These are phyloP conservation scores for Hyphantria cunea DNA, from an alignment of 1,140 invertebrate genomes.

Conservation along the genomic window DNA sequence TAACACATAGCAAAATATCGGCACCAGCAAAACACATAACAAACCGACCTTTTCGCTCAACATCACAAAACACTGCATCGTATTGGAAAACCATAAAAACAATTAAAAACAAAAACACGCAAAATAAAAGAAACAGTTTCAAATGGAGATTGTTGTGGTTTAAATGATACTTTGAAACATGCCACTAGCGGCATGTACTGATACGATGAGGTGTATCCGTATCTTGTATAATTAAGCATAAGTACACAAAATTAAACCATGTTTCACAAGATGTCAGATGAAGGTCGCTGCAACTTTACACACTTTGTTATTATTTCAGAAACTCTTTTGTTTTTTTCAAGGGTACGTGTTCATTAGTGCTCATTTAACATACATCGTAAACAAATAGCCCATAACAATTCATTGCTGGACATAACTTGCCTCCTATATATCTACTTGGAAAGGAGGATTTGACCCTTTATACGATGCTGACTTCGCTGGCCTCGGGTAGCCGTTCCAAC, in stretches of 20 bases:
- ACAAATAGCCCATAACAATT: too few relatives aligned
- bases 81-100: too few relatives aligned
- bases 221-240: slow-evolving; percentile 3
- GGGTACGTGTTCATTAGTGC: too few relatives aligned
- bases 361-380: too few relatives aligned
- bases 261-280: neutral
- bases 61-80: neutral
- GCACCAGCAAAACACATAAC: slow-evolving; percentile 6
- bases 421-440: too few relatives aligned
- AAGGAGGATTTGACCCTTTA: too few relatives aligned
- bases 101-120: neutral
- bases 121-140: neutral
- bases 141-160: neutral
- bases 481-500: too few relatives aligned
- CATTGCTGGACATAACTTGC: too few relatives aligned
- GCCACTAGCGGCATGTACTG: too few relatives aligned
- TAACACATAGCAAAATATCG: slow-evolving; percentile 1
- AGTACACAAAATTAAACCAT: slow-evolving; percentile 4
- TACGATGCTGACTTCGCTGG: too few relatives aligned
- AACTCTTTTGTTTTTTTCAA: too few relatives aligned
- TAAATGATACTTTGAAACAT: neutral
- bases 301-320: too few relatives aligned
- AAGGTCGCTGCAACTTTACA: slow-evolving; percentile 1
- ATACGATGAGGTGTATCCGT: neutral
- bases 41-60: neutral